Evolutionary conservation across 2,797 vertebrate species (phyloP).

Genomic region (Coendou prehensilis): DNA sequence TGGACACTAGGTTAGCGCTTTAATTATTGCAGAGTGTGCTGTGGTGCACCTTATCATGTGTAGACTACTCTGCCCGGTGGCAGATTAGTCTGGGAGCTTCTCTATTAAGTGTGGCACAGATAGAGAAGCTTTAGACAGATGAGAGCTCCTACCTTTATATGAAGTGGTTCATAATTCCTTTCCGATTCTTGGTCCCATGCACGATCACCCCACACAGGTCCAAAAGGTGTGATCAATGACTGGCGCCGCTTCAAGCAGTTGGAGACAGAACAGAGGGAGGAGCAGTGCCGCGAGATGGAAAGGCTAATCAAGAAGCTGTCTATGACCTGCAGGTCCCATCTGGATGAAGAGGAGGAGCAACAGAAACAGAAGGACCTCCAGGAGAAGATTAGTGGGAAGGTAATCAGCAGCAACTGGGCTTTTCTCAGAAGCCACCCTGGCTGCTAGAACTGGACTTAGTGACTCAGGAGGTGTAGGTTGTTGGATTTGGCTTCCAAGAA

Average conservation of each 20-base stretch:
- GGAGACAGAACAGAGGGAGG: conserved; percentile 96
- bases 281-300: conserved; percentile 98
- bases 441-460: background rate
- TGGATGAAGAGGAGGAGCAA: conserved; percentile 95
- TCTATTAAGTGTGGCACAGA: background rate
- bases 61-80: background rate
- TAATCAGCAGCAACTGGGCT: conserved; percentile 71
- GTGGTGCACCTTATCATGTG: background rate
- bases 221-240: conserved; percentile 98
- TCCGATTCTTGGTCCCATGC: background rate
- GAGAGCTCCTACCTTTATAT: background rate
- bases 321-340: conserved; percentile 96
- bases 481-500: background rate
- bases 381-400: conserved; percentile 96
- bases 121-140: background rate
- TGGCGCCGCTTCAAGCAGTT: conserved; percentile 98
- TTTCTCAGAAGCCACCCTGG: background rate
- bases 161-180: background rate
- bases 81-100: background rate
- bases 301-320: conserved; percentile 96
- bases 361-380: conserved; percentile 94
- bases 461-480: background rate
- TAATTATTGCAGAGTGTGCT: background rate
- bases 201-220: conserved; percentile 89
- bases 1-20: background rate